These are phyloP conservation scores for Crax fasciolata DNA, from an alignment of 2,797 vertebrate genomes.

Conservation along the genomic window DNA sequence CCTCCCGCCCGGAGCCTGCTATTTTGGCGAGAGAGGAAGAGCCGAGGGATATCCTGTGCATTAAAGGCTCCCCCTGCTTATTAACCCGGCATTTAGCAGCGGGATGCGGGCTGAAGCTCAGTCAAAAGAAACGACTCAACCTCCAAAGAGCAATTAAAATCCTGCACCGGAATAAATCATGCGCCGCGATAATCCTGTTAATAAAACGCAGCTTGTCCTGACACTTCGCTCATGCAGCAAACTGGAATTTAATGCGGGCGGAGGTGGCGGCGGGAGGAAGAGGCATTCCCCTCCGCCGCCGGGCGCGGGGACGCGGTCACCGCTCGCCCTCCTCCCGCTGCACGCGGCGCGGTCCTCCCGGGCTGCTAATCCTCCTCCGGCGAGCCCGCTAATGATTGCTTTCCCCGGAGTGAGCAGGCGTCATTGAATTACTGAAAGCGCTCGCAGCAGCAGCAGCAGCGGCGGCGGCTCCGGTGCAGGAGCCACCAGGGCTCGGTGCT, in stretches of 20 bases:
- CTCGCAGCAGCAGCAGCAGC: conserved; percentile 60
- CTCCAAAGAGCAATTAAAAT: conserved; percentile 90
- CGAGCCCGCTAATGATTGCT: conserved; percentile 83
- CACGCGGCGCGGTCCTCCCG: conserved; percentile 61
- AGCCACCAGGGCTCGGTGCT: conserved; percentile 71
- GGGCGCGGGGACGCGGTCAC: conserved; percentile 51
- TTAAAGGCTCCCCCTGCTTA: conserved; percentile 87
- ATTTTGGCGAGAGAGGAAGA: conserved; percentile 83
- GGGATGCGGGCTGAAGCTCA: conserved; percentile 87
- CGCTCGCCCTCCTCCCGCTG: conserved; percentile 75
- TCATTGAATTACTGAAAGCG: conserved; percentile 84
- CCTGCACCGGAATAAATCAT: conserved; percentile 89
- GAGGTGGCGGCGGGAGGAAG: conserved; percentile 67
- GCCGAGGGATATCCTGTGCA: conserved; percentile 84
- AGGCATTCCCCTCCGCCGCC: conserved; percentile 35
- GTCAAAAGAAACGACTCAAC: conserved; percentile 87
- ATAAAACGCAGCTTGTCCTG: conserved; percentile 90
- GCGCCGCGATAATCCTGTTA: conserved; percentile 88
- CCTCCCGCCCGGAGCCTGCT: conserved; percentile 69
- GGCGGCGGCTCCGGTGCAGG: conserved; percentile 67
- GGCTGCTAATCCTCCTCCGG: conserved; percentile 81
- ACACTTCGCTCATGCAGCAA: conserved; percentile 87
- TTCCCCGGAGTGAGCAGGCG: conserved; percentile 82
- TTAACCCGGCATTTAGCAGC: conserved; percentile 89
- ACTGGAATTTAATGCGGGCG: conserved; percentile 82